Base-by-base conservation (phyloP, 92 coral and sea anemone species). In the Umimayanthus kanabou region DNA sequence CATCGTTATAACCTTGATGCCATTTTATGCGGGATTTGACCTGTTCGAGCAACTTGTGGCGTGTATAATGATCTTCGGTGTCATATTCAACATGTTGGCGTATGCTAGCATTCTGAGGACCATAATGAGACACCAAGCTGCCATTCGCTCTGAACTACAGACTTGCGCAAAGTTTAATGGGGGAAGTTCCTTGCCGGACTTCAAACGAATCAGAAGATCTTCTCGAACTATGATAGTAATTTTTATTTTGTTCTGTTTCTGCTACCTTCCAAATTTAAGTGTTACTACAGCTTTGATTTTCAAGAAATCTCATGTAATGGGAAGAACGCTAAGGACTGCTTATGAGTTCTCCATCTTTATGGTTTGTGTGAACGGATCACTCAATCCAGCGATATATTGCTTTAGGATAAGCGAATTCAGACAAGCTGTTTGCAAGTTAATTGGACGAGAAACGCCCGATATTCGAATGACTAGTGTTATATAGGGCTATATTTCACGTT, bases 371-470 rank as follows among this genome's bases (percentile, higher is more conserved):
- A 83, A 83, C 39, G 87, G 87, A 18, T 83, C 87, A 30, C 87
- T 83, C 39, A 83, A 83, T 69, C 87, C 87, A 14, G 87, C 50
- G 1, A 83, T 83, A 42, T 83, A 83, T 30, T 83, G 87, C 42
- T 83, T 83, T 47, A 83, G 87, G 28, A 83, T 83, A 70, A 83
- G 87, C 66, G 87, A 83, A 37, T 83, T 83, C 42, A 70, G 87
- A n/a, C 53, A 33, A 25, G 87, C 87, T 45, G 87, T 83, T 43
- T 83, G 30, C 6, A 83, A 83, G 42, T 47, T 83, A 10, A 39
- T 83, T 2, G 87, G 87, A 0, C 45, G 28, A 29, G 26, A n/a
- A 13, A 22, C 30, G 37, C 64, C 87, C 4, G 87, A 83, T 43
- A 26, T 83, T 71, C 78, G 87, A 69, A 83, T 70, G 65, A 83